Conservation (phyloP, 1,140 invertebrate species). For the Maconellicoccus hirsutus region DNA sequence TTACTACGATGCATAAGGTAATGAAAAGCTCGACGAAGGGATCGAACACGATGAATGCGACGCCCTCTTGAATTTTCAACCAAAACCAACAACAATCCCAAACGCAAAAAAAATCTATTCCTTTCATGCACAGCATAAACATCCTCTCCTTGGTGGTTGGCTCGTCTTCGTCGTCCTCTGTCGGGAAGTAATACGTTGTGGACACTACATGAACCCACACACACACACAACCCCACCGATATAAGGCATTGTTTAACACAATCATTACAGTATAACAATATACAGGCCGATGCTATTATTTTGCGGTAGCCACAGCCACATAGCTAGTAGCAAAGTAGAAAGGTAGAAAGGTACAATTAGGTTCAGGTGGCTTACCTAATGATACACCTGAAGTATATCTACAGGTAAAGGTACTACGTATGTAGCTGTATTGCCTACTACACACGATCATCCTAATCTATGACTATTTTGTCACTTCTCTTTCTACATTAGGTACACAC, state of each 20-base stretch:
- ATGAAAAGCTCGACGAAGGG: conserved; percentile 97
- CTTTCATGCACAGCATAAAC: conserved; percentile 56
- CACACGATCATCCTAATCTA: too few relatives aligned
- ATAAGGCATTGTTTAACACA: conserved; percentile 20
- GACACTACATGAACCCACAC: conserved; percentile 56
- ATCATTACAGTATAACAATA: too few relatives aligned
- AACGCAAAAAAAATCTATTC: conserved; percentile 86
- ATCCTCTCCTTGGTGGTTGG: conserved; percentile 77
- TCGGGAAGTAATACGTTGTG: conserved; percentile 78
- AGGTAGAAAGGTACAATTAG: too few relatives aligned
- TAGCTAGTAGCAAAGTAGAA: too few relatives aligned
- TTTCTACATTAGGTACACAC: too few relatives aligned
- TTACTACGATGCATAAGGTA: conserved; percentile 93
- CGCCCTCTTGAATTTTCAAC: conserved; percentile 78
- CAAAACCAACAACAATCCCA: conserved; percentile 93
- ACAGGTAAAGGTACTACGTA: too few relatives aligned
- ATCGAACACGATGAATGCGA: conserved; percentile 89
- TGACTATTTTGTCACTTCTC: too few relatives aligned
- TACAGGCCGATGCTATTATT: too few relatives aligned
- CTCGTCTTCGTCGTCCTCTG: conserved; percentile 64
- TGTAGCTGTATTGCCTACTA: too few relatives aligned
- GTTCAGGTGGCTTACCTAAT: too few relatives aligned
- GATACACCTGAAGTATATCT: too few relatives aligned
- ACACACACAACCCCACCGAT: conserved; percentile 25
- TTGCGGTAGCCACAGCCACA: too few relatives aligned